Conservation (phyloP, 2,113 vertebrate genomes). For the Clupea harengus region DNA sequence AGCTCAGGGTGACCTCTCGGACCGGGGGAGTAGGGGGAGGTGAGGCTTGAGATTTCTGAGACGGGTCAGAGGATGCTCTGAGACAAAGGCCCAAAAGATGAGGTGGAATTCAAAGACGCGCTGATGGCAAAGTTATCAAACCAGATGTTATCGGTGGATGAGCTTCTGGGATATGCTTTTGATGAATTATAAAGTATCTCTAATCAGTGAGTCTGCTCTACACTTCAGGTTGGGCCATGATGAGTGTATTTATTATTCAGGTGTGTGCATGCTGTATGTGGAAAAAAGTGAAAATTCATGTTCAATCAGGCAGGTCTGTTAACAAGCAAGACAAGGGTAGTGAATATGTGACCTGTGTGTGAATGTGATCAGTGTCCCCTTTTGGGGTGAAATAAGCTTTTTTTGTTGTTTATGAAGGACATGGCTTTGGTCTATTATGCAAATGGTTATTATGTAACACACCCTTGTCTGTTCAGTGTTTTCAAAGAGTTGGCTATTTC, state of each 20-base stretch:
- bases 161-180: background rate
- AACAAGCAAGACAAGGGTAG: background rate
- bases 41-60: constrained; percentile 20
- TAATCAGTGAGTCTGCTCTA: background rate
- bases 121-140: background rate
- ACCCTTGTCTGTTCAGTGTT: background rate
- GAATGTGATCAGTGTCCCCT: background rate
- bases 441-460: background rate
- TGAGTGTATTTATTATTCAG: background rate
- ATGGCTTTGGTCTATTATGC: background rate
- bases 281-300: background rate
- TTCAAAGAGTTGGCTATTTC: background rate
- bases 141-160: background rate
- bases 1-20: constrained; percentile 38
- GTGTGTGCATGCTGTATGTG: background rate
- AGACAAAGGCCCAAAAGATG: background rate
- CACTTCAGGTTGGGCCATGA: background rate
- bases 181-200: background rate
- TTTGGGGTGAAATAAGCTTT: background rate
- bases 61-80: constrained; percentile 39
- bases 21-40: background rate
- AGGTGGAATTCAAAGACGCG: background rate
- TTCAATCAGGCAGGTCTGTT: background rate
- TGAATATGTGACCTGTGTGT: background rate
- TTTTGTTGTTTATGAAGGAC: background rate